These are phyloP conservation scores for Apolygus lucorum DNA, from an alignment of 1,140 invertebrate genomes.

Conservation along the genomic window DNA sequence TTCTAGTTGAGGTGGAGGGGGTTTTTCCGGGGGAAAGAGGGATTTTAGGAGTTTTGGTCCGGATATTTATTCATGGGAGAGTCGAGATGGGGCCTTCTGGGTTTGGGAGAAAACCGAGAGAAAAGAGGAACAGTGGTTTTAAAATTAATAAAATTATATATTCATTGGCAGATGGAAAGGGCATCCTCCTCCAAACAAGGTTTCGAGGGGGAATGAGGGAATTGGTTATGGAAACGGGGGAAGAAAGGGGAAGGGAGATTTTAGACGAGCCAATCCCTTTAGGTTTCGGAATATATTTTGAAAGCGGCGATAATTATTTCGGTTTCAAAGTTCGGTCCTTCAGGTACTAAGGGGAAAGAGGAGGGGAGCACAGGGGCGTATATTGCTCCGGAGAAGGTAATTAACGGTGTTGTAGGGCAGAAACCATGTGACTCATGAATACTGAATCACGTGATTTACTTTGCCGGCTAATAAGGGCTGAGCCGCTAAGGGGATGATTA, in stretches of 20 bases:
- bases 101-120: too few species aligned
- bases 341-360: too few species aligned
- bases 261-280: not conserved
- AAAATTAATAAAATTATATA: slow-evolving; percentile 24
- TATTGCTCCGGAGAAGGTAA: too few species aligned
- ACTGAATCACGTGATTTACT: slow-evolving; percentile 18
- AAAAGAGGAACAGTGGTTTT: slow-evolving; percentile 8
- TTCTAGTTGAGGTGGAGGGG: not conserved
- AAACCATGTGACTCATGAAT: slow-evolving; percentile 12
- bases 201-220: not conserved
- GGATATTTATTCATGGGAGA: not conserved
- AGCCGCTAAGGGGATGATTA: too few species aligned
- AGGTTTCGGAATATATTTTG: not conserved
- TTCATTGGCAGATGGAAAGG: too few species aligned
- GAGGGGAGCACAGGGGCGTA: not conserved
- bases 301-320: slow-evolving; percentile 15
- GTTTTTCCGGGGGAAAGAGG: too few species aligned
- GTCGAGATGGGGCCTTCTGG: too few species aligned
- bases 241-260: not conserved
- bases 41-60: not conserved
- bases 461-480: slow-evolving; percentile 7
- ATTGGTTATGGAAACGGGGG: not conserved
- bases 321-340: slow-evolving; percentile 20
- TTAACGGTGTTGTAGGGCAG: not conserved
- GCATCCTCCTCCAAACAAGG: not conserved